Evolutionary conservation across 2,113 vertebrate genomes (phyloP).

Genomic region (Hylia prasina): DNA sequence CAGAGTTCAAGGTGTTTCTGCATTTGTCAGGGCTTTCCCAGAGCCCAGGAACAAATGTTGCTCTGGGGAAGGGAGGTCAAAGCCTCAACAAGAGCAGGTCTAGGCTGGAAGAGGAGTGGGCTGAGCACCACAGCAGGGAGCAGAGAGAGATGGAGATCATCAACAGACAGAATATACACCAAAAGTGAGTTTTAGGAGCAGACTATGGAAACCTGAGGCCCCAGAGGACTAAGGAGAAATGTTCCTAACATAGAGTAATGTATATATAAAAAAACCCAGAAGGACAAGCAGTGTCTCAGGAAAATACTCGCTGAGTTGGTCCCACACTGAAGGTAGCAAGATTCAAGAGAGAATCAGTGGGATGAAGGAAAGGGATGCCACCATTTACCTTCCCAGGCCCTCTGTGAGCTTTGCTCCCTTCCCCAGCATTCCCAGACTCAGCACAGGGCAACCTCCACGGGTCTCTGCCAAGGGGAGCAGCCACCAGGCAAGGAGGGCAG

Average conservation of each 20-base stretch:
- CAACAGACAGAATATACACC: not conserved
- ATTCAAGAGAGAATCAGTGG: not conserved
- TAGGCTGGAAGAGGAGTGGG: not conserved
- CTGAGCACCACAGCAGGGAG: not conserved
- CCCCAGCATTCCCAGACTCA: not conserved
- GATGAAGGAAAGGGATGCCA: not conserved
- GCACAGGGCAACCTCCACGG: rapidly evolving
- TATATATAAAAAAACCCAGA: not conserved
- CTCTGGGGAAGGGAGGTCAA: not conserved
- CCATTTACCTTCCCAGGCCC: not conserved
- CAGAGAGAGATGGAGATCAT: not conserved
- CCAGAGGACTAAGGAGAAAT: not conserved
- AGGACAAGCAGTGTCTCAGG: not conserved
- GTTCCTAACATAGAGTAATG: not conserved
- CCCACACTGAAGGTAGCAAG: not conserved
- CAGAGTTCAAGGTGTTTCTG: not conserved
- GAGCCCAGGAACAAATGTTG: rapidly evolving
- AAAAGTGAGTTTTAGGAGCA: not conserved
- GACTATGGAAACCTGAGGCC: not conserved
- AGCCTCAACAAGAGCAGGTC: not conserved
- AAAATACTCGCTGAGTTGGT: not conserved
- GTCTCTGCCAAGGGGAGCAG: not conserved
- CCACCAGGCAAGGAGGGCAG: not conserved
- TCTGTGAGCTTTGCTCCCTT: not conserved
- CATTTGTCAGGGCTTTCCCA: not conserved